A percentile compares a stretch with the other conserved stretches of the same genome.
Conservation (phyloP, 2,888 invertebrate species). For the Prionchulus punctatus region DNA sequence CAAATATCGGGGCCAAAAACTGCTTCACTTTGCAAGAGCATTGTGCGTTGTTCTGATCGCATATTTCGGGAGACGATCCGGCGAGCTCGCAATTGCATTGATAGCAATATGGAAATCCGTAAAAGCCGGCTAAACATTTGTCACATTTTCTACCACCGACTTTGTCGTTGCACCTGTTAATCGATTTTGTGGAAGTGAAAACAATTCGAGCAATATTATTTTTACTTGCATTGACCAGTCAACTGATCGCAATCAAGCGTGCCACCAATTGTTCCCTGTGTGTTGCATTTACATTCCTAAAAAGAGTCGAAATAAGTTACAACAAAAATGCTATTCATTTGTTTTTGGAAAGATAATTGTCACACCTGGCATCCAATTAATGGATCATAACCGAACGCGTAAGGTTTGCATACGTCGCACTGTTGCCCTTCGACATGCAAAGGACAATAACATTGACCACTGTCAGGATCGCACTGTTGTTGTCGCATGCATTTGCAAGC, state of each 20-base stretch:
- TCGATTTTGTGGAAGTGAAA: background rate
- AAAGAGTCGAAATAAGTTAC: conserved; percentile 2
- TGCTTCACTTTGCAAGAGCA: conserved; percentile 58
- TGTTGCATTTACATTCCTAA: conserved; percentile 67
- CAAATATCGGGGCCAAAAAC: no score
- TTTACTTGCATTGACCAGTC: conserved; percentile 64
- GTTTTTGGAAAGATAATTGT: background rate
- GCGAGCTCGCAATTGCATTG: conserved; percentile 60
- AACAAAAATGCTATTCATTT: conserved; percentile 1
- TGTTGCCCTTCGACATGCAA: conserved; percentile 67
- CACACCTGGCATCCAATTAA: conserved; percentile 70
- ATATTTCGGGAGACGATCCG: conserved; percentile 71
- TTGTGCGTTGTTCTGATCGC: conserved; percentile 55
- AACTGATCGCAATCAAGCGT: conserved; percentile 69
- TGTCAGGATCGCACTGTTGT: conserved; percentile 70
- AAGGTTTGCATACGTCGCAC: conserved; percentile 71
- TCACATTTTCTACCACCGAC: conserved; percentile 78
- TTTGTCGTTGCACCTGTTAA: conserved; percentile 53
- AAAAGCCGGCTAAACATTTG: conserved; percentile 57
- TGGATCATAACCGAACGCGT: conserved; percentile 79
- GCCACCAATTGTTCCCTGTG: conserved; percentile 55
- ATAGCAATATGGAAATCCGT: conserved; percentile 68
- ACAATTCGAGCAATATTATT: conserved; percentile 1
- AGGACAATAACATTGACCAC: conserved; percentile 81
- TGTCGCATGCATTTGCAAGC: conserved; percentile 50